Conservation (phyloP, 2,797 vertebrate genomes). For the Denticeps clupeoides region DNA sequence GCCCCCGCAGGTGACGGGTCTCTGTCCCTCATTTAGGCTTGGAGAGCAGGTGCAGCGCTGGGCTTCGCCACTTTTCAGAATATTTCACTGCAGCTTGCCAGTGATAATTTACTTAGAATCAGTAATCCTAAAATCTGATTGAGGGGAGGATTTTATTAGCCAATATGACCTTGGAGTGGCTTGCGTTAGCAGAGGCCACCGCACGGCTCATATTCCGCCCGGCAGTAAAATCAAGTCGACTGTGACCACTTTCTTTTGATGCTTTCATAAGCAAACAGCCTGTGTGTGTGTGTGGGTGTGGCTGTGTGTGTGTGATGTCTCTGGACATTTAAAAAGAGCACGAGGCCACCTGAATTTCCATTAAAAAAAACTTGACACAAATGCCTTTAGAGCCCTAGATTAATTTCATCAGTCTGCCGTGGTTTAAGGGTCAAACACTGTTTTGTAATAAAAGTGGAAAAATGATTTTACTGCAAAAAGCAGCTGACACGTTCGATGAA, state of each 20-base stretch:
- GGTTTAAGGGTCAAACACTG: too few relatives aligned
- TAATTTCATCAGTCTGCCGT: too few relatives aligned
- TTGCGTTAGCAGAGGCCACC: constrained; percentile 48
- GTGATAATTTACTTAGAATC: constrained; percentile 77
- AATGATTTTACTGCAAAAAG: too few relatives aligned
- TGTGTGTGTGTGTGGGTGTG: background rate
- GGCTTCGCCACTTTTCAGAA: constrained; percentile 39
- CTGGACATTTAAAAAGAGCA: constrained; percentile 15
- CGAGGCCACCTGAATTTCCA: constrained; percentile 14
- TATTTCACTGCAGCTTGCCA: constrained; percentile 66
- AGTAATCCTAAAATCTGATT: constrained; percentile 82
- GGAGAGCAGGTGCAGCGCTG: constrained; percentile 33
- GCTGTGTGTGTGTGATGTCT: constrained; percentile 16
- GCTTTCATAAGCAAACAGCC: constrained; percentile 25
- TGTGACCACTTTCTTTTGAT: constrained; percentile 29
- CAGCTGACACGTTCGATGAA: too few relatives aligned
- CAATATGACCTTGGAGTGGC: constrained; percentile 73
- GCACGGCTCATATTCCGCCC: constrained; percentile 28
- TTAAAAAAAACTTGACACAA: too few relatives aligned
- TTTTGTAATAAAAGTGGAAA: too few relatives aligned
- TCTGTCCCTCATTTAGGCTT: constrained; percentile 18
- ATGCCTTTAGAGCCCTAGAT: too few relatives aligned
- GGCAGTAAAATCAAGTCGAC: constrained; percentile 31
- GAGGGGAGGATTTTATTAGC: constrained; percentile 65
- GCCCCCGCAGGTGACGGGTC: constrained; percentile 38